phyloP scores from a whole-genome alignment of 2,797 vertebrate species.

The Arrhamphus sclerolepis region DNA sequence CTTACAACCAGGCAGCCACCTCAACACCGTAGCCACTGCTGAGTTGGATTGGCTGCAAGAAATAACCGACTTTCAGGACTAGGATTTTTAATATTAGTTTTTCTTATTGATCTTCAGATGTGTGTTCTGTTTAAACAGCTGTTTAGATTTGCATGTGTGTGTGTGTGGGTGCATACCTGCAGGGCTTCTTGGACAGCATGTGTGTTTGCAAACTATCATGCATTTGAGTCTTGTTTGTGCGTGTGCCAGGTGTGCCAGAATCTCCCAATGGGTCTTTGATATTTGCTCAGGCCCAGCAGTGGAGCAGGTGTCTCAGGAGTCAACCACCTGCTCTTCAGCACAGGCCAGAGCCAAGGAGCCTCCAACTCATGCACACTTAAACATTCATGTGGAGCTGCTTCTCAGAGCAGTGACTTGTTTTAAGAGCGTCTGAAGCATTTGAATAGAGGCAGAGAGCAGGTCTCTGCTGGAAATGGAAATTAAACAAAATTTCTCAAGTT shows the following conservation, averaged over 20 bases:
- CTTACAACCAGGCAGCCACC: constrained; percentile 11
- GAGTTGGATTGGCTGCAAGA: constrained; percentile 20
- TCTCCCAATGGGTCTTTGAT: constrained; percentile 71
- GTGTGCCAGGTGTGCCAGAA: constrained; percentile 67
- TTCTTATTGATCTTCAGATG: constrained; percentile 44
- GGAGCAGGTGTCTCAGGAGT: constrained; percentile 80
- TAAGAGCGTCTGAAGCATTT: constrained; percentile 26
- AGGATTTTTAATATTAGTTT: constrained; percentile 32
- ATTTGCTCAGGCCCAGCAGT: constrained; percentile 71
- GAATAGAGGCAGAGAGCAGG: constrained; percentile 22
- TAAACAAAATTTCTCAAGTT: constrained; percentile 41
- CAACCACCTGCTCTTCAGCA: constrained; percentile 76
- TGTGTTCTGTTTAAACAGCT: constrained; percentile 49
- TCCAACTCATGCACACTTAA: constrained; percentile 37
- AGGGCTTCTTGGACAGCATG: constrained; percentile 55
- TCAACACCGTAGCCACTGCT: constrained; percentile 4
- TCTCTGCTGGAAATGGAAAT: constrained; percentile 25
- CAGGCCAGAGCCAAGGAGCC: constrained; percentile 65
- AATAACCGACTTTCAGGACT: constrained; percentile 41
- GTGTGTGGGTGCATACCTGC: constrained; percentile 35
- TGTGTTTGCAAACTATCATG: constrained; percentile 62
- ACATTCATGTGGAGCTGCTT: constrained; percentile 63
- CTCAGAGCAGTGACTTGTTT: constrained; percentile 47
- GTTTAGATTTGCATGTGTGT: constrained; percentile 40
- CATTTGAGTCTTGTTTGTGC: constrained; percentile 65